Evolutionary conservation across 1,140 invertebrate genomes (phyloP), one percentile per base, ranked within the genome.

Genomic region (Zelostemma sp.): DNA sequence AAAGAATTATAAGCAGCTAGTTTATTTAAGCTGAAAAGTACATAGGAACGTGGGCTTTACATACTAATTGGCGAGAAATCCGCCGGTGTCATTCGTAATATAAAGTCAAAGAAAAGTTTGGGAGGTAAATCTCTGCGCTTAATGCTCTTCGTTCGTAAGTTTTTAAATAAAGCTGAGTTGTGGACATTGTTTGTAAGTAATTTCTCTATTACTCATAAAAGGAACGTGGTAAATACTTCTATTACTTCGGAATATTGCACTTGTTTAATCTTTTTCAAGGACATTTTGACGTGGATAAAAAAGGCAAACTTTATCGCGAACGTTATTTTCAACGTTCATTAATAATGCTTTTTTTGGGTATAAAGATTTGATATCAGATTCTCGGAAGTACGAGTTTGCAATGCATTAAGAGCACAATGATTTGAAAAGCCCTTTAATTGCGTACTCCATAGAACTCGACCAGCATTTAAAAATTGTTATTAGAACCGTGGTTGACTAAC

Each of bases 51-150:
- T 51, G 51, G 53, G 59, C 75, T 77, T 79, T 73, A 74, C 72
- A 74, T 78, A 77, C 72, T 79, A 77, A 79, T 79, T 76, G 68
- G 71, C 57, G 59, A 62, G 60, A 68, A 56, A 64, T 68, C 45
- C 53, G 65, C 61, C 64, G 1, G 40, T 15, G 21, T 48, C 57
- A 56, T 46, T 46, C 16, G 38, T 43, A 47, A 11, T 47, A 47
- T 16, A 28, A 21, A 21, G 9, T 47, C 17, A 47, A 19, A 47
- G 18, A 28, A 21, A n/a, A 47, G 17, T 47, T 47, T 21, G 2
- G 45, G 17, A 47, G n/a, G 4, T 19, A n/a, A 11, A 15, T 15
- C 12, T 41, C 15, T 15, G 15, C 12, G 14, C 40, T 41, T 41
- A 15, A 38, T n/a, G 12, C 3, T 14, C n/a, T n/a, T 5, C 12